A percentile compares a stretch with the other conserved stretches of the same genome.
Evolutionary conservation across 2,113 vertebrate genomes (phyloP).

Genomic region (Aphyosemion australe): DNA sequence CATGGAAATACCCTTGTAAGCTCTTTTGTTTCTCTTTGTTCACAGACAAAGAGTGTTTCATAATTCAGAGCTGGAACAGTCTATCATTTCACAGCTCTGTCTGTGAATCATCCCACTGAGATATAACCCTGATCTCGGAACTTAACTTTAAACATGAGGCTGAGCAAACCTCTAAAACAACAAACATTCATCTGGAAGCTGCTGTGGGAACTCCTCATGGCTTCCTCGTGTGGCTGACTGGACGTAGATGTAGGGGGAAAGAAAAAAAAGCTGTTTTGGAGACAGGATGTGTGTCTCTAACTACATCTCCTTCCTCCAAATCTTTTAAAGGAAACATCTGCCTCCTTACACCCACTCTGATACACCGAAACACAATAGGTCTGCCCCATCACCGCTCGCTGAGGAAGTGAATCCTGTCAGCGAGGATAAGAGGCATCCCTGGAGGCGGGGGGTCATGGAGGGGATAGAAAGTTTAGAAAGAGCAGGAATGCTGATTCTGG

Average conservation of each 20-base stretch:
- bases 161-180: conserved; percentile 48
- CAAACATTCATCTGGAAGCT: conserved; percentile 28
- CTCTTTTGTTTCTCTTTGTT: conserved; percentile 61
- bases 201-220: conserved; percentile 47
- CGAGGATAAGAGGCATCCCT: conserved; percentile 67
- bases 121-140: conserved; percentile 42
- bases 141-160: conserved; percentile 38
- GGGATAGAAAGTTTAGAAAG: conserved; percentile 59
- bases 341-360: conserved; percentile 60
- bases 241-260: conserved; percentile 48
- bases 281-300: conserved; percentile 72
- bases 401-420: conserved; percentile 81
- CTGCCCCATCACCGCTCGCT: conserved; percentile 39
- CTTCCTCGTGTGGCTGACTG: conserved; percentile 28
- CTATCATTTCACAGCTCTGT: conserved; percentile 40
- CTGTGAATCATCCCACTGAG: conserved; percentile 51
- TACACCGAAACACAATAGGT: conserved; percentile 69
- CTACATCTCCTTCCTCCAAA: conserved; percentile 75
- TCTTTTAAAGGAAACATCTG: conserved; percentile 80
- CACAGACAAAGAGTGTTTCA: conserved; percentile 57
- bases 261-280: conserved; percentile 48
- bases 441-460: conserved; percentile 53
- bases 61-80: conserved; percentile 34
- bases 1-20: conserved; percentile 64
- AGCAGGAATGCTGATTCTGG: conserved; percentile 69